Conservation (phyloP, 2,888 invertebrate species). For the Xylota segnis region DNA sequence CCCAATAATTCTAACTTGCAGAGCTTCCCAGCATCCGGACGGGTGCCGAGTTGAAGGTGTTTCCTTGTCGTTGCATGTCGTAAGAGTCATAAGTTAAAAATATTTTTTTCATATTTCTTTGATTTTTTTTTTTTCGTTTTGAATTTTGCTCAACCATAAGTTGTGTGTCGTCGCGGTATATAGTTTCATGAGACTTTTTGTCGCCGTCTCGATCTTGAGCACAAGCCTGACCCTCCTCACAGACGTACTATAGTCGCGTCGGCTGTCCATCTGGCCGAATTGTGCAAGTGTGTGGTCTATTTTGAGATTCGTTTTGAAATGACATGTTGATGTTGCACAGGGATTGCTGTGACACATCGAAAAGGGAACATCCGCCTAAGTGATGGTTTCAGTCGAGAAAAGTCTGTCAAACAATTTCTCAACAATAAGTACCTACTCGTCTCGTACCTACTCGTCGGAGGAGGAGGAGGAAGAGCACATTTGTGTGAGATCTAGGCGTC, state of each 20-base stretch:
- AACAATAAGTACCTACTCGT: not conserved
- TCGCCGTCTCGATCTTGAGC: constrained; percentile 60
- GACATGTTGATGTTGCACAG: constrained; percentile 48
- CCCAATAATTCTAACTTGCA: constrained; percentile 34
- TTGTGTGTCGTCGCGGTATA: constrained; percentile 30
- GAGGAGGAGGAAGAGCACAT: not conserved
- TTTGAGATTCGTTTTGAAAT: constrained; percentile 61
- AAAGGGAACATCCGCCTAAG: constrained; percentile 1
- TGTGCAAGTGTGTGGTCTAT: constrained; percentile 64
- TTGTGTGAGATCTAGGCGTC: constrained; percentile 9
- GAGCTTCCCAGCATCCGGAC: constrained; percentile 25
- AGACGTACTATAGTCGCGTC: constrained; percentile 7
- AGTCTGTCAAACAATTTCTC: not conserved
- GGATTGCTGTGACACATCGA: constrained; percentile 35
- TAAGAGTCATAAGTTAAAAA: constrained; percentile 43
- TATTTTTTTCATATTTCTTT: not conserved
- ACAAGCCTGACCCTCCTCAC: constrained; percentile 70
- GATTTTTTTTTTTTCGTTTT: not conserved
- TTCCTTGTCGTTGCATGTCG: constrained; percentile 59
- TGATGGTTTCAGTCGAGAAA: constrained; percentile 20
- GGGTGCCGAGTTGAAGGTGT: constrained; percentile 42
- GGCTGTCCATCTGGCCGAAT: constrained; percentile 20
- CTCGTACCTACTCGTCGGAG: no score
- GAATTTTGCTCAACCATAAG: not conserved
- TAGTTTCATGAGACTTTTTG: constrained; percentile 58